These are phyloP conservation scores for Gymnoscopelus microlampas DNA, from an alignment of 2,797 vertebrate genomes.

Conservation along the genomic window DNA sequence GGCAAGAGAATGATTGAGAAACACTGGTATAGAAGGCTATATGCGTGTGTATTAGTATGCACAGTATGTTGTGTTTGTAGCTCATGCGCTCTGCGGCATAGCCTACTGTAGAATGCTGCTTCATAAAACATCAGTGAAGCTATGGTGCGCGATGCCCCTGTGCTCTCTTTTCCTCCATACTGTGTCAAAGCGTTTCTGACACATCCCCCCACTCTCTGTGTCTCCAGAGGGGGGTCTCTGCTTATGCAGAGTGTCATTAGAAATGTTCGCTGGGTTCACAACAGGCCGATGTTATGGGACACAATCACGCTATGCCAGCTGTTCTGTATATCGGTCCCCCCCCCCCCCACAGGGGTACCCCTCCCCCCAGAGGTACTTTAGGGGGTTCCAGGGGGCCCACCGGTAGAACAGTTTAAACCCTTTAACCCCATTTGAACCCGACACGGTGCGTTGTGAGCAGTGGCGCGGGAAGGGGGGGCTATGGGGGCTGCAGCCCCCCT, in stretches of 20 bases:
- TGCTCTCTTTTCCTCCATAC: slow-evolving; percentile 10
- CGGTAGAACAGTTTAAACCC: no score
- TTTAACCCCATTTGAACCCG: no score
- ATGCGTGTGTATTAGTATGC: slow-evolving; percentile 3
- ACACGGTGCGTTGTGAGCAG: no score
- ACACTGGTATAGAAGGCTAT: slow-evolving; percentile 21
- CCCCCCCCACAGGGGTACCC: no score
- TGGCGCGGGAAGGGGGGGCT: no score
- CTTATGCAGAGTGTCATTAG: slow-evolving; percentile 47
- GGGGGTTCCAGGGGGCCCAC: no score
- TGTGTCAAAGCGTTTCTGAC: slow-evolving; percentile 50
- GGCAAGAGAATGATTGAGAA: background rate
- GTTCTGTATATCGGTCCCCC: slow-evolving; percentile 12
- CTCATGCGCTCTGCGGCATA: slow-evolving; percentile 12
- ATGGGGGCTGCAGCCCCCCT: no score
- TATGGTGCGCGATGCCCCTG: slow-evolving; percentile 18
- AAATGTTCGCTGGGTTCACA: slow-evolving; percentile 49
- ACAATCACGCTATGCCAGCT: slow-evolving; percentile 1
- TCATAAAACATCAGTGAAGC: slow-evolving; percentile 41
- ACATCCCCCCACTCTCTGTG: slow-evolving; percentile 14
- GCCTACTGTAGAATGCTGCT: slow-evolving; percentile 18
- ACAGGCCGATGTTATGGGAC: slow-evolving; percentile 15
- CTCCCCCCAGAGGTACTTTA: background rate
- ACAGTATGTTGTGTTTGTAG: slow-evolving; percentile 5
- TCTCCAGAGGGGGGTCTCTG: slow-evolving; percentile 45